phyloP scores from a whole-genome alignment of 2,888 invertebrate genomes.

The Augiades crinisus region DNA sequence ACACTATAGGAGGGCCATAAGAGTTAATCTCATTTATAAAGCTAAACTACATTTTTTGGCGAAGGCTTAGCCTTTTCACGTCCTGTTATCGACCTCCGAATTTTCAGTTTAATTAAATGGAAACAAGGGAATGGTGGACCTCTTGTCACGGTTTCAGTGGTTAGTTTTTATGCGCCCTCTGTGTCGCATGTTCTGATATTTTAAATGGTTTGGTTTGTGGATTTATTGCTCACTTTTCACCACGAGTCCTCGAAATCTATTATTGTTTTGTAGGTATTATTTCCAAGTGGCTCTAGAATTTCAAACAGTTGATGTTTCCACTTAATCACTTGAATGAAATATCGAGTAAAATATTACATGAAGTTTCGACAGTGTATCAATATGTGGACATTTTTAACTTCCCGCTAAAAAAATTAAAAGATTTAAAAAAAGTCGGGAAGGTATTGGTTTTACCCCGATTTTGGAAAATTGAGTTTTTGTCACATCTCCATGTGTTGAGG shows the following conservation, averaged over 20 bases:
- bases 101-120: slow-evolving; percentile 75
- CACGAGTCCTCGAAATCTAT: slow-evolving; percentile 69
- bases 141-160: slow-evolving; percentile 56
- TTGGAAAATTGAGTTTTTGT: no score
- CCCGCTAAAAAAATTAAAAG: no score
- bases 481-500: no score
- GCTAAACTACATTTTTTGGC: slow-evolving; percentile 22
- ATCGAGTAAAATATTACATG: no score
- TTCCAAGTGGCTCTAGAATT: slow-evolving; percentile 58
- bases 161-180: slow-evolving; percentile 52
- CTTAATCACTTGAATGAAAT: background rate
- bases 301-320: slow-evolving; percentile 24
- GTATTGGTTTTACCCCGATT: no score
- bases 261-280: slow-evolving; percentile 57
- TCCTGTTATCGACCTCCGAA: slow-evolving; percentile 52
- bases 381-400: no score
- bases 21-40: slow-evolving; percentile 61
- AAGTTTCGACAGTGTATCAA: no score
- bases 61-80: slow-evolving; percentile 34
- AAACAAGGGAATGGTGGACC: slow-evolving; percentile 70
- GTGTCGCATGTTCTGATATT: slow-evolving; percentile 48
- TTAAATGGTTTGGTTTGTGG: slow-evolving; percentile 46
- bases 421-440: no score
- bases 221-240: slow-evolving; percentile 64
- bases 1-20: slow-evolving; percentile 40